Percentiles rank a stretch among this genome's conserved stretches.
Evolutionary conservation across 1,140 invertebrate genomes (phyloP).

Genomic region (Halyomorpha halys): DNA sequence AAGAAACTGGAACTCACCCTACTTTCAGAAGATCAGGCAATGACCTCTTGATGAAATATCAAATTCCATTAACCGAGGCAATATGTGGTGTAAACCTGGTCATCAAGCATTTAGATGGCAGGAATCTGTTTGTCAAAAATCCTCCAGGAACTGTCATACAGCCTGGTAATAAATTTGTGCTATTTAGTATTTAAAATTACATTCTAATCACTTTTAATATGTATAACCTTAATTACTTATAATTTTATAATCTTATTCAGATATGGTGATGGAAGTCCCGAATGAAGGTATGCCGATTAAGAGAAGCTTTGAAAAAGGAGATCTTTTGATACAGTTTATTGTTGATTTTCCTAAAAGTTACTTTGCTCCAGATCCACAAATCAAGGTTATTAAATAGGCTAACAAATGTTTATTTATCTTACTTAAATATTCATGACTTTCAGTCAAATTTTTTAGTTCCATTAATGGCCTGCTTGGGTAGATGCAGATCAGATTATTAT

Average conservation of each 20-base stretch:
- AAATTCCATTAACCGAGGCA: conserved; percentile 72
- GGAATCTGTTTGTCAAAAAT: conserved; percentile 61
- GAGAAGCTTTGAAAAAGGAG: conserved; percentile 71
- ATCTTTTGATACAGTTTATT: conserved; percentile 77
- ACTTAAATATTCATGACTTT: neutral
- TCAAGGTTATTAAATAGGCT: conserved; percentile 43
- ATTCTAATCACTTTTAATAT: neutral
- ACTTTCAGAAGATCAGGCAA: conserved; percentile 61
- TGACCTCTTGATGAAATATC: conserved; percentile 64
- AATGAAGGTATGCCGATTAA: conserved; percentile 86
- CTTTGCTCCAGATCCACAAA: conserved; percentile 56
- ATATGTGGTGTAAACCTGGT: conserved; percentile 80
- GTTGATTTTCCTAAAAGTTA: conserved; percentile 74
- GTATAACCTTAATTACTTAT: neutral
- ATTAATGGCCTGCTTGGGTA: neutral
- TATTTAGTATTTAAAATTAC: neutral
- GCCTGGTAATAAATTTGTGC: conserved; percentile 37
- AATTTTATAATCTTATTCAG: conserved; percentile 43
- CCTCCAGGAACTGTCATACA: conserved; percentile 62
- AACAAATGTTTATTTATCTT: too few relatives aligned
- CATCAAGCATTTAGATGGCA: conserved; percentile 73
- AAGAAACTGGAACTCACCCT: conserved; percentile 72
- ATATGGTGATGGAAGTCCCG: conserved; percentile 65
- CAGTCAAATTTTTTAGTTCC: neutral
- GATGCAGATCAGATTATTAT: neutral